A percentile compares a stretch with the other conserved stretches of the same genome.
phyloP scores from a whole-genome alignment of 2,113 vertebrate species.

The Bufo bufo region DNA sequence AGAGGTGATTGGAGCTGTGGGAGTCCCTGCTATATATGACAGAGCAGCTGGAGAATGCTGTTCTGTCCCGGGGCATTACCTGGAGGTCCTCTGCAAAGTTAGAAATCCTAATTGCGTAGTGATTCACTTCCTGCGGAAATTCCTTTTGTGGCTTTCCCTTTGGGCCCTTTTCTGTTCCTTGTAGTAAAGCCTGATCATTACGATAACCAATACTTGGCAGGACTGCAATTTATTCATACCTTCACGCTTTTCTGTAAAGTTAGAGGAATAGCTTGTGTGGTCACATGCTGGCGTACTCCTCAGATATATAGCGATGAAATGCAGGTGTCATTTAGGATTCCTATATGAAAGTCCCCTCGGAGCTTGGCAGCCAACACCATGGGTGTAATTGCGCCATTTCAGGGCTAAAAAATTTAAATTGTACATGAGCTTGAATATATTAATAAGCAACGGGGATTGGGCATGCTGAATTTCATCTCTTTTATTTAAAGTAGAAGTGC shows the following conservation, averaged over 20 bases:
- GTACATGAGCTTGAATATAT: too few species aligned
- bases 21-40: not conserved
- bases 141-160: slow-evolving; percentile 16
- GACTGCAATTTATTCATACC: not conserved
- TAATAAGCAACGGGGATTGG: too few species aligned
- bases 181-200: not conserved
- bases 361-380: too few species aligned
- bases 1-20: not conserved
- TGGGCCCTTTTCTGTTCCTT: not conserved
- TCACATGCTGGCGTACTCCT: too few species aligned
- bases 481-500: too few species aligned
- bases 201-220: not conserved
- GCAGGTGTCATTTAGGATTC: too few species aligned
- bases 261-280: too few species aligned
- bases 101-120: not conserved
- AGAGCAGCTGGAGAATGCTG: not conserved
- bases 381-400: too few species aligned
- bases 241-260: not conserved
- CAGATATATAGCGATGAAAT: too few species aligned
- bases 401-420: too few species aligned
- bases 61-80: not conserved
- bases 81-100: not conserved
- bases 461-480: too few species aligned
- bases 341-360: too few species aligned
- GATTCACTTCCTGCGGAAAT: not conserved